These are phyloP conservation scores for Otus scops DNA, from an alignment of 2,797 vertebrate genomes.

Conservation along the genomic window DNA sequence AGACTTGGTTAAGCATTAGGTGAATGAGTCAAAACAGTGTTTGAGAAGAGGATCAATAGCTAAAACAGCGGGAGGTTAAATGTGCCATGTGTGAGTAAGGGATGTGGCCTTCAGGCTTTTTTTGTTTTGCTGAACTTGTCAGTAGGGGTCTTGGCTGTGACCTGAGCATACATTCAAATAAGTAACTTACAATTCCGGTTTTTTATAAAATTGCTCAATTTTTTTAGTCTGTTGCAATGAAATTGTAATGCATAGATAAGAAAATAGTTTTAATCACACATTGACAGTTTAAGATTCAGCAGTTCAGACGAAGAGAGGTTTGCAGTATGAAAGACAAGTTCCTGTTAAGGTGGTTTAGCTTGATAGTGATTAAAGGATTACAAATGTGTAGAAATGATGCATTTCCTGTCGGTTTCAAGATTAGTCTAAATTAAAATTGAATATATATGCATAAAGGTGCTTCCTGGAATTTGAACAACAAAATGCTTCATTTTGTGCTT, in stretches of 20 bases:
- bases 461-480: background rate
- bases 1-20: background rate
- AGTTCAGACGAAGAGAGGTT: background rate
- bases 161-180: background rate
- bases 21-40: background rate
- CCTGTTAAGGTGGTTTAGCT: background rate
- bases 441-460: background rate
- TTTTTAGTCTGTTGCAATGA: background rate
- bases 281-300: background rate
- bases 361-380: background rate
- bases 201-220: background rate
- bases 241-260: background rate
- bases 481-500: background rate
- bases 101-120: background rate
- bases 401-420: background rate
- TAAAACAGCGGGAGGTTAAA: background rate
- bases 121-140: background rate
- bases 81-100: background rate
- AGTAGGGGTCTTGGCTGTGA: background rate
- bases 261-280: background rate
- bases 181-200: background rate
- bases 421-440: background rate
- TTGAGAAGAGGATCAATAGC: background rate
- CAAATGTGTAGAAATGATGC: background rate
- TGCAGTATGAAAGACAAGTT: background rate